Evolutionary conservation across 2,888 invertebrate genomes (phyloP), one percentile per base, ranked within the genome.

Genomic region (Eupithecia centaureata): DNA sequence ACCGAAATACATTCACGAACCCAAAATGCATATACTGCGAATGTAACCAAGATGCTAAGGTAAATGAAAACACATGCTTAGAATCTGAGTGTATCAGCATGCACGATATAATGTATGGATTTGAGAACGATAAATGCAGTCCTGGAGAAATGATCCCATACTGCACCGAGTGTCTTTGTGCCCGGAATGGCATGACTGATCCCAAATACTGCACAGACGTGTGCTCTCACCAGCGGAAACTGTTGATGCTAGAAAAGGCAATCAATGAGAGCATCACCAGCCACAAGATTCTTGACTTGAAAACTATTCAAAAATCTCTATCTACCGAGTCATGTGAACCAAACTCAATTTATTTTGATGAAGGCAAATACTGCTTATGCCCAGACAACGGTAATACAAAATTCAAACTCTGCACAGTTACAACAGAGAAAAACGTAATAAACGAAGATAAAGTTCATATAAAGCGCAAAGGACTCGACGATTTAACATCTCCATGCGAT

Each of bases 81-180:
- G 84, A 89, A 77, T 74, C 86, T 27, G 84, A 86, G 61, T 92
- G 92, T 69, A 74, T 86, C 2, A 83, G 82, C 67, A 74, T 75
- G 5, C 66, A 75, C 4, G 76, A 83, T 61, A 72, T 77, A 12
- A 79, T 79, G 47, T 80, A 84, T 63, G 78, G 82, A 27, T 68
- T 72, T 22, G 71, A 73, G 5, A 84, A 77, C 67, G 71, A 75
- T 2, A 74, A 72, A 0, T 92, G 92, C 64, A 85, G 72, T 67
- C 78, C 85, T 0, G 90, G 88, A 10, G 90, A 91, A 79, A 78
- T 89, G 72, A 82, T 90, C 0, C 84, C 90, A 3, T 76, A 82
- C 30, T 92, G 92, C 61, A 79, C 81, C 12, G 88, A 92, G 77
- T 92, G 92, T 67, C 87, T 91, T 64, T 92, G 92, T 71, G 76